Evolutionary conservation across 2,888 invertebrate genomes (phyloP), one percentile per base, ranked within the genome.

Genomic region (Parnassius mnemosyne): DNA sequence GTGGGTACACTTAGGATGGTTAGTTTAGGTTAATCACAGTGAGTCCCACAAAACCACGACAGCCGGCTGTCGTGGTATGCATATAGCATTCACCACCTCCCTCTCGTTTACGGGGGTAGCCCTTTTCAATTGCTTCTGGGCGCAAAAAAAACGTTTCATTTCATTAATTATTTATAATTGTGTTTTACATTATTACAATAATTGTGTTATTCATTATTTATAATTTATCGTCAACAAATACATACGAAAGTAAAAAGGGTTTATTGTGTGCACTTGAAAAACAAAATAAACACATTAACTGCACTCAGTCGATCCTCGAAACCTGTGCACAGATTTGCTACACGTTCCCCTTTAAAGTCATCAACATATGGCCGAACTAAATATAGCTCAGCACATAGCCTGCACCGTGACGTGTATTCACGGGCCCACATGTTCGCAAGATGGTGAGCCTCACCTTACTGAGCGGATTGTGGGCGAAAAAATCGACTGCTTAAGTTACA

Each of bases 391-490:
- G 65, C 66, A 42, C 69, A 71, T 75, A 74, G 74, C 76, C 75
- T 75, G 75, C 75, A 78, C 77, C 79, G 73, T 78, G 77, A 75
- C 75, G 73, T 74, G 70, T 49, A 49, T 74, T 72, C 75, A 73
- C 79, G 80, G 74, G 73, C 78, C 87, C 89, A 89, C 81, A 89
- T 89, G 89, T 84, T 86, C 72, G 81, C 90, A 91, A 89, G 80
- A 89, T 90, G 90, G 80, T 72, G 77, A 66, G 78, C 76, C 73
- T 86, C 84, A 83, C 76, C 84, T 86, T 85, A 80, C 85, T 77
- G 80, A 81, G 84, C 79, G 80, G 83, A 81, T 85, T 83, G 81
- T 71, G 69, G 76, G 79, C 82, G 86, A 89, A 89, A 91, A 87
- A 85, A 75, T 67, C 69, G 72, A 77, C 84, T 80, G 86, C 89